These are phyloP conservation scores for Orthonevra nobilis DNA, from an alignment of 2,888 invertebrate genomes.

Conservation along the genomic window DNA sequence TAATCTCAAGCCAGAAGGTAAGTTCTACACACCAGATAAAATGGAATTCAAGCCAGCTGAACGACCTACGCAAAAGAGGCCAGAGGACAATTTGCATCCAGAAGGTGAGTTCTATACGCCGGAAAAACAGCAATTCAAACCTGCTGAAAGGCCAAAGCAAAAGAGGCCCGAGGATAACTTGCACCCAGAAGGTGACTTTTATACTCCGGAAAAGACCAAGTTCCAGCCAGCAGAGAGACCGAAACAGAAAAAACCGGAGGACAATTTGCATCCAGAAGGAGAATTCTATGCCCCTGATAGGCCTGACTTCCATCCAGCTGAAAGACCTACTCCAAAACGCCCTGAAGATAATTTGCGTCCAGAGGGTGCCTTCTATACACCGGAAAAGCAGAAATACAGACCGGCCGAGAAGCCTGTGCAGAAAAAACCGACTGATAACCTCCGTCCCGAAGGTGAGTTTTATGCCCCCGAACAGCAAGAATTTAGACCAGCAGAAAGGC, in stretches of 20 bases:
- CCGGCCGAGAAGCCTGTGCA: slow-evolving; percentile 79
- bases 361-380: slow-evolving; percentile 73
- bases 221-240: slow-evolving; percentile 76
- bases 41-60: slow-evolving; percentile 78
- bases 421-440: slow-evolving; percentile 81
- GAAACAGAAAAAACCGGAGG: slow-evolving; percentile 81
- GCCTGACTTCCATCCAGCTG: slow-evolving; percentile 76
- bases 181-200: slow-evolving; percentile 81
- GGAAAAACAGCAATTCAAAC: slow-evolving; percentile 79
- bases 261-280: slow-evolving; percentile 83
- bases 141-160: slow-evolving; percentile 79
- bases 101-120: slow-evolving; percentile 83
- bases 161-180: slow-evolving; percentile 81
- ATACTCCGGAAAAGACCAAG: slow-evolving; percentile 78
- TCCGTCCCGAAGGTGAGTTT: slow-evolving; percentile 83
- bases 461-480: slow-evolving; percentile 78
- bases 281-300: slow-evolving; percentile 81
- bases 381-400: slow-evolving; percentile 75
- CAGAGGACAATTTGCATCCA: slow-evolving; percentile 82
- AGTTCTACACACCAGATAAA: slow-evolving; percentile 80
- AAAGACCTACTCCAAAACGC: slow-evolving; percentile 79
- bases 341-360: slow-evolving; percentile 80
- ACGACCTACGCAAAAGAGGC: slow-evolving; percentile 79
- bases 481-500: slow-evolving; percentile 75
- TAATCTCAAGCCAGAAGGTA: slow-evolving; percentile 82